Base-by-base conservation (phyloP, 2,113 vertebrate genomes). In the Calonectris borealis region DNA sequence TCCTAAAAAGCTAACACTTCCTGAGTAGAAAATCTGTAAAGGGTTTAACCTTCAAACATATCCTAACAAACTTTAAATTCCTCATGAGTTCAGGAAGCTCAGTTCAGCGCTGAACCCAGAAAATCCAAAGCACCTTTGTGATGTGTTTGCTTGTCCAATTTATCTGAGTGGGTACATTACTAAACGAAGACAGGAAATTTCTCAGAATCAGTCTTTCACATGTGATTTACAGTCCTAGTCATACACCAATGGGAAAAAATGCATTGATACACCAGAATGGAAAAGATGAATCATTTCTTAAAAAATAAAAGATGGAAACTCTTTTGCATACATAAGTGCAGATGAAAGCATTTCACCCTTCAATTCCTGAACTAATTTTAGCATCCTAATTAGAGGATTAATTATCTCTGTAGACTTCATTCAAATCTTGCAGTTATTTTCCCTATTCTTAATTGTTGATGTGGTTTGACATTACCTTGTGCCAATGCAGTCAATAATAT, bases 371-470 rank as follows among this genome's bases (percentile, higher is more conserved):
- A 91, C 25, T 69, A 89, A 87, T 91, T 94, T 91, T 89, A 86
- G 24, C 80, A 94, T 86, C 57, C 65, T 91, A 92, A 86, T 91
- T 89, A 94, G 57, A 84, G 13, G 57, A 82, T 89, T 94, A 88
- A 90, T 95, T 93, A 92, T 94, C 61, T 71, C 16, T 52, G 21
- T 49, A 60, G 81, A 64, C 51, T 88, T 90, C 54, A 57, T 84
- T 93, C 48, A 95, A 73, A 16, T 92, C 87, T 88, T 90, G 26
- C 48, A 60, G 34, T 85, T 86, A 77, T 77, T 95, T 95, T 95
- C 49, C 44, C 17, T 80, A 0, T 83, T 92, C 55, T 90, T 94
- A 92, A 89, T 81, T 71, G 60, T 9, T 93, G 60, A 69, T 72
- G 65, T 78, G 40, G 6, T 91, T 88, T 94, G 80, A 84, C 70